Conservation (phyloP, 2,113 vertebrate genomes). For the Brienomyrus brachyistius region DNA sequence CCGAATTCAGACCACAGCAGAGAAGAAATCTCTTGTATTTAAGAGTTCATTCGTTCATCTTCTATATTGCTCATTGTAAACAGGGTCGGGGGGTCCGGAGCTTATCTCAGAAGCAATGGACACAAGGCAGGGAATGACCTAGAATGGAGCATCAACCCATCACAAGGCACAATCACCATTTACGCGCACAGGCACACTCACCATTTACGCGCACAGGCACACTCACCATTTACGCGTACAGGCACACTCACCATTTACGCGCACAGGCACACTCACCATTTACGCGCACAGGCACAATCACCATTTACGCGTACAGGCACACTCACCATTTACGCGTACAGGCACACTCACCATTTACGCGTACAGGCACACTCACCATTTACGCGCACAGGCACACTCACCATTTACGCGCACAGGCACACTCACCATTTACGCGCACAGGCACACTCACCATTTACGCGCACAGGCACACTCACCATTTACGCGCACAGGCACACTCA, state of each 20-base stretch:
- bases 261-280: no score
- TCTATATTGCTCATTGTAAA: not conserved
- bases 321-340: not conserved
- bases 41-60: not conserved
- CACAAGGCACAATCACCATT: not conserved
- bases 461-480: not conserved
- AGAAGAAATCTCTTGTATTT: not conserved
- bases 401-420: no score
- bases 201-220: no score
- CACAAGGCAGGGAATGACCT: not conserved
- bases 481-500: not conserved
- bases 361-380: no score
- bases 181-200: not conserved
- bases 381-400: no score
- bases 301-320: no score
- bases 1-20: not conserved
- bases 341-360: no score
- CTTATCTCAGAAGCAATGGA: not conserved
- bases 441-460: no score
- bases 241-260: no score
- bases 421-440: no score
- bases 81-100: not conserved
- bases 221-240: no score
- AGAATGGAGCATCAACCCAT: not conserved
- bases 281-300: no score